Evolutionary conservation across 2,797 vertebrate species (phyloP).

Genomic region (Schizopygopsis pylzovi): DNA sequence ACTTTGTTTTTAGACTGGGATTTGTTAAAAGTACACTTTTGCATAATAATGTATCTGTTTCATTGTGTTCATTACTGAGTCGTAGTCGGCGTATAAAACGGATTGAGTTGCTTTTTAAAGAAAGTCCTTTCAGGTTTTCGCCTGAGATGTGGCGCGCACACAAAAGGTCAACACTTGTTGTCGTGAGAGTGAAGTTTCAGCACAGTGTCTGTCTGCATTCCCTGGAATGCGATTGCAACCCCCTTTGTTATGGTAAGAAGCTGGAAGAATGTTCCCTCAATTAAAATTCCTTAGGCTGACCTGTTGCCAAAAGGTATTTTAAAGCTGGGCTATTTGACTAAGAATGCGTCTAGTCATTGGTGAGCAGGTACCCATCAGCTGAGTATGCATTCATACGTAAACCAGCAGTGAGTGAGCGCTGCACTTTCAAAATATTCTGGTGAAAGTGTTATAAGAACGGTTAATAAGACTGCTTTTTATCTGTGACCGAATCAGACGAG

Average conservation of each 20-base stretch:
- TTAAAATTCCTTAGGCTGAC: conserved; percentile 65
- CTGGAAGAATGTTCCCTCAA: conserved; percentile 63
- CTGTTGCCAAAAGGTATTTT: conserved; percentile 63
- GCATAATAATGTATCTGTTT: neutral
- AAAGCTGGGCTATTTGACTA: conserved; percentile 59
- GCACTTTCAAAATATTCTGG: neutral
- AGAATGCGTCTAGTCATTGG: conserved; percentile 58
- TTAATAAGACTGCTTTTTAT: neutral
- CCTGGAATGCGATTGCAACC: conserved; percentile 61
- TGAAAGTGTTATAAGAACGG: neutral
- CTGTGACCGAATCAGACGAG: neutral
- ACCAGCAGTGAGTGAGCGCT: conserved; percentile 22
- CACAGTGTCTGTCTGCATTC: conserved; percentile 60
- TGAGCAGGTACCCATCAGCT: conserved; percentile 50
- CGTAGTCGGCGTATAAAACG: neutral
- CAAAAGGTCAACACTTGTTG: conserved; percentile 46
- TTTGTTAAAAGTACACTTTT: neutral
- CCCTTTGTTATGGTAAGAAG: conserved; percentile 66
- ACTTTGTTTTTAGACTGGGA: neutral
- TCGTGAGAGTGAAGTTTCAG: conserved; percentile 56
- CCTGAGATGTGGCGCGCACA: conserved; percentile 4
- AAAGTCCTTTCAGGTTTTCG: neutral
- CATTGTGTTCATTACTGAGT: neutral
- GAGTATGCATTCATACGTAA: conserved; percentile 1
- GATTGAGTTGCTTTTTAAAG: neutral